Evolutionary conservation across 1,140 invertebrate species (phyloP).

Genomic region (Formica exsecta): DNA sequence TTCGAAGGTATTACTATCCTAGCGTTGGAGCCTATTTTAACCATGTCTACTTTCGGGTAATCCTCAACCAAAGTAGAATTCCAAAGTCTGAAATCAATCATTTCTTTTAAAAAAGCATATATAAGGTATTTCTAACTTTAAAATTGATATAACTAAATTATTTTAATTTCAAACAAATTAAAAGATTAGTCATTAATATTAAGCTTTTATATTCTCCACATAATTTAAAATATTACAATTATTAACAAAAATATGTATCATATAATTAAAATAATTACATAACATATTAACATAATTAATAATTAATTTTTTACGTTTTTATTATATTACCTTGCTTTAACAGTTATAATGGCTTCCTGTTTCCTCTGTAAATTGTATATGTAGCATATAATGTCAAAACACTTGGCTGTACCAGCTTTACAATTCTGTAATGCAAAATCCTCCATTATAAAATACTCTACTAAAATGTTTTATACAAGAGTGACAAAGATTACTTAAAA

Average conservation of each 20-base stretch:
- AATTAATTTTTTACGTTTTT: constrained; percentile 1
- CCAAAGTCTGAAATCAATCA: constrained; percentile 90
- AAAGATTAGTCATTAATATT: background rate
- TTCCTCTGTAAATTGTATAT: constrained; percentile 92
- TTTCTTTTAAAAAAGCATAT: background rate
- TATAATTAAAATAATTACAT: no score
- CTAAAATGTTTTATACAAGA: background rate
- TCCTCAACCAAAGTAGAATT: constrained; percentile 96
- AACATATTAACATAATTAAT: no score
- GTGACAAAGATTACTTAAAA: background rate
- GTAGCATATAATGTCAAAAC: constrained; percentile 93
- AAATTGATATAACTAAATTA: constrained; percentile 1
- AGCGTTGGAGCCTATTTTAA: constrained; percentile 93
- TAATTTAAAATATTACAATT: background rate
- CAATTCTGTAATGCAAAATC: constrained; percentile 90
- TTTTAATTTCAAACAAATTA: no score
- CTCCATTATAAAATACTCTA: background rate
- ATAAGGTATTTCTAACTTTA: background rate
- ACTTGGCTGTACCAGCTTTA: constrained; percentile 92
- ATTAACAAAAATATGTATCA: background rate
- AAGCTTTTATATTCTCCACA: no score
- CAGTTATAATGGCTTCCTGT: constrained; percentile 92
- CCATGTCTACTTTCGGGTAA: constrained; percentile 94
- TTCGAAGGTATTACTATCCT: constrained; percentile 90
- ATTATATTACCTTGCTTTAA: constrained; percentile 89